A percentile compares a stretch with the other conserved stretches of the same genome.
phyloP scores from a whole-genome alignment of 2,888 invertebrate species.

The Sarcophaga carnaria region DNA sequence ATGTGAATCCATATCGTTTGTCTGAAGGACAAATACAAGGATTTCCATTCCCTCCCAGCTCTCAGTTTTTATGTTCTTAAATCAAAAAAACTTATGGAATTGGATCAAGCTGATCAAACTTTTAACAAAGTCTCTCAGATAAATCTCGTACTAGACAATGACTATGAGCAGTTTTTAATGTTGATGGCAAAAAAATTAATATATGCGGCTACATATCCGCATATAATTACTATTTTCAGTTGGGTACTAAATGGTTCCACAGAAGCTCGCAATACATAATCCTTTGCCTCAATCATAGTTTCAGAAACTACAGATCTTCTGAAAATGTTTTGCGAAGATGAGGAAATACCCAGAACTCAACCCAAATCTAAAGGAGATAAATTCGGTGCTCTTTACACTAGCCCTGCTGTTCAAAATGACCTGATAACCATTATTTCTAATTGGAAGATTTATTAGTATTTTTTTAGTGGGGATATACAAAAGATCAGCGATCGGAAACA shows the following conservation, averaged over 20 bases:
- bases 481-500: too few species aligned
- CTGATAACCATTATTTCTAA: slow-evolving; percentile 39
- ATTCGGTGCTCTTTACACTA: slow-evolving; percentile 36
- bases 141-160: too few species aligned
- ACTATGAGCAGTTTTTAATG: too few species aligned
- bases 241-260: slow-evolving; percentile 38
- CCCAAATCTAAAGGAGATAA: not conserved
- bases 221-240: slow-evolving; percentile 30
- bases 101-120: slow-evolving; percentile 25
- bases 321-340: slow-evolving; percentile 24
- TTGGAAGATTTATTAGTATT: slow-evolving; percentile 54
- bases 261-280: not conserved
- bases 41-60: not conserved
- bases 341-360: not conserved
- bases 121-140: slow-evolving; percentile 1
- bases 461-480: slow-evolving; percentile 64
- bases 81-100: not conserved
- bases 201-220: slow-evolving; percentile 15
- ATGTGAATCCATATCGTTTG: not conserved
- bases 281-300: slow-evolving; percentile 1
- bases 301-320: too few species aligned
- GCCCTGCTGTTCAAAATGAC: slow-evolving; percentile 61
- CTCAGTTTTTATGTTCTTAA: not conserved
- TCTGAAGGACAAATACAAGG: not conserved
- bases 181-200: not conserved